Percentiles rank a stretch among this genome's conserved stretches.
Conservation (phyloP, 2,113 vertebrate species). For the Barbus barbus region DNA sequence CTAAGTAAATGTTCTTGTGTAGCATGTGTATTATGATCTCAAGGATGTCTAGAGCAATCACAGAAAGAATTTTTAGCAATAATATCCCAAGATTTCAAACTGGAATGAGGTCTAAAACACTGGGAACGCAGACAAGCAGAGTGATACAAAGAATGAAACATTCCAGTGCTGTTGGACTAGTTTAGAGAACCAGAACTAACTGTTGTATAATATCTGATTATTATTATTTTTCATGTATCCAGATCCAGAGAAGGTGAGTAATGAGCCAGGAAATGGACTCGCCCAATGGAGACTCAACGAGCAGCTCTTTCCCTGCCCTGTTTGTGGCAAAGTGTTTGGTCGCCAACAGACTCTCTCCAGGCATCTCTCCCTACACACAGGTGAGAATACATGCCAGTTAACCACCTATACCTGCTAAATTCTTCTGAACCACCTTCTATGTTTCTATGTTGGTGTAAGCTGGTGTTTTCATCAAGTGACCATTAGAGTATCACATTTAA, state of each 20-base stretch:
- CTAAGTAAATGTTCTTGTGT: not conserved
- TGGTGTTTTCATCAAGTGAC: not conserved
- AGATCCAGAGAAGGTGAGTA: conserved; percentile 87
- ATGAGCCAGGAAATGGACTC: conserved; percentile 87
- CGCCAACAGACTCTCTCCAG: conserved; percentile 95
- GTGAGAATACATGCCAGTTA: conserved; percentile 70
- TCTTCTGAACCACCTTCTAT: not conserved
- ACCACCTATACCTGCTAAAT: not conserved
- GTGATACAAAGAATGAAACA: not conserved
- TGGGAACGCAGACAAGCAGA: not conserved
- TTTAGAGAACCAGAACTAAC: not conserved
- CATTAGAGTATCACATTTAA: not conserved
- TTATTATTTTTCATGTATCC: not conserved
- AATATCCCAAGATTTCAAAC: not conserved
- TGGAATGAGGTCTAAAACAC: not conserved
- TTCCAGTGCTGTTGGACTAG: not conserved
- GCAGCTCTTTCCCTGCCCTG: conserved; percentile 92
- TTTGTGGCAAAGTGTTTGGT: conserved; percentile 97
- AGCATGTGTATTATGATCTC: not conserved
- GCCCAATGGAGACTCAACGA: conserved; percentile 90
- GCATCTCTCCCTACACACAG: conserved; percentile 96
- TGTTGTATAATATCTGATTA: not conserved
- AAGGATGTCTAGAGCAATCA: conserved; percentile 1
- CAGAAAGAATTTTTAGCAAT: not conserved
- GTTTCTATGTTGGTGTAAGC: not conserved